Percentiles rank a stretch among this genome's conserved stretches.
These are phyloP conservation scores for Xenus cinereus DNA, from an alignment of 2,113 vertebrate genomes.

Conservation along the genomic window DNA sequence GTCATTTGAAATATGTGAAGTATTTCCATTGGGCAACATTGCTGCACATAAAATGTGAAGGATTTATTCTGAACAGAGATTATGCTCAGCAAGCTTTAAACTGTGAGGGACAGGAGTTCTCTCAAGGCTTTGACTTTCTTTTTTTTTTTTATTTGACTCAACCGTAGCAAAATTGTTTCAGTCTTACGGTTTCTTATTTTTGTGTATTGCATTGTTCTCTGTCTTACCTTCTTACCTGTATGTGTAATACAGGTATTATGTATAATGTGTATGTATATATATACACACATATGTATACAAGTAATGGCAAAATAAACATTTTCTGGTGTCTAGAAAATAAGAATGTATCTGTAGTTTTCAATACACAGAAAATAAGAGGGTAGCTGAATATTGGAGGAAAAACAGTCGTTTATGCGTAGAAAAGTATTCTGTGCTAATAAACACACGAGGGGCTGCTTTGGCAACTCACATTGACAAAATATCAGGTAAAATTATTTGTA, in stretches of 20 bases:
- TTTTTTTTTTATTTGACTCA: neutral
- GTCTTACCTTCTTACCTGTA: neutral
- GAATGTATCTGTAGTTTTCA: neutral
- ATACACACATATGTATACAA: no score
- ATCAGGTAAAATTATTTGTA: neutral
- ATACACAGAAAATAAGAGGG: neutral
- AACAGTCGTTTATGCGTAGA: neutral
- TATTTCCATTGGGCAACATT: neutral
- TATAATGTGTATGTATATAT: no score
- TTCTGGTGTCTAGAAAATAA: neutral
- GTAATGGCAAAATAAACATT: neutral
- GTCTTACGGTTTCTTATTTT: neutral
- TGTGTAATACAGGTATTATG: neutral
- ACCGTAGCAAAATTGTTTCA: neutral
- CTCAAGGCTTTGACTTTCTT: neutral
- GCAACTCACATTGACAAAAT: neutral
- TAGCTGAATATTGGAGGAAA: neutral
- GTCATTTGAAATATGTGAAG: neutral
- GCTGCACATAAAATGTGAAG: neutral
- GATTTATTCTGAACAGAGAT: neutral
- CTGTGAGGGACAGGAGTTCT: neutral
- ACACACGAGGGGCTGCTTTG: neutral
- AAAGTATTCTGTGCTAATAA: neutral
- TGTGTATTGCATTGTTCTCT: neutral
- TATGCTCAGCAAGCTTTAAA: neutral